A percentile compares a stretch with the other conserved stretches of the same genome.
These are phyloP conservation scores for Centrocercus urophasianus DNA, from an alignment of 2,113 vertebrate genomes.

Conservation along the genomic window DNA sequence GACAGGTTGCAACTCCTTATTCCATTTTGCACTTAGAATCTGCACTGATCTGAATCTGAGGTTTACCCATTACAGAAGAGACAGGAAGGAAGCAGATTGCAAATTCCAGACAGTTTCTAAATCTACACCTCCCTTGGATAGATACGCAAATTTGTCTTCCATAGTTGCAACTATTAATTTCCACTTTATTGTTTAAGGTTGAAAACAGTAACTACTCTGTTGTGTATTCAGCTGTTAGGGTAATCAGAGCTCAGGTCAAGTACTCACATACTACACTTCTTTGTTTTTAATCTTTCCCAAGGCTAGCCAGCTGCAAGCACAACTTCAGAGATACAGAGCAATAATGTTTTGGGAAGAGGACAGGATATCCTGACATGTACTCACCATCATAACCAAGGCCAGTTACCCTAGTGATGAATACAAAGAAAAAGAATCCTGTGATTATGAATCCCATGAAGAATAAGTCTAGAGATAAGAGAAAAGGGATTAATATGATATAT, in stretches of 20 bases:
- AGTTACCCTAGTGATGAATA: constrained; percentile 84
- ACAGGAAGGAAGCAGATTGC: background rate
- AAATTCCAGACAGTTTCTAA: background rate
- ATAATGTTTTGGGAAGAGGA: background rate
- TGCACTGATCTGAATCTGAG: background rate
- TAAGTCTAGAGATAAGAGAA: constrained; percentile 79
- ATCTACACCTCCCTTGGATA: background rate
- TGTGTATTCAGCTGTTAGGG: fast-evolving
- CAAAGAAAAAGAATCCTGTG: constrained; percentile 85
- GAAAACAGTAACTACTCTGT: background rate
- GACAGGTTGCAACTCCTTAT: background rate
- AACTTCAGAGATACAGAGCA: background rate
- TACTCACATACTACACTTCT: background rate
- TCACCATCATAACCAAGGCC: constrained; percentile 85
- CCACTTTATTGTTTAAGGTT: background rate
- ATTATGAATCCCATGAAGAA: constrained; percentile 93
- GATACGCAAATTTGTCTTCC: background rate
- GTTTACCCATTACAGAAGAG: background rate
- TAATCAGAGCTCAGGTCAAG: background rate
- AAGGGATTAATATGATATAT: background rate
- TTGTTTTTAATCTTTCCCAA: background rate
- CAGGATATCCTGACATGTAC: background rate
- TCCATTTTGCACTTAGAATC: background rate
- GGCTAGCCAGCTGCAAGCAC: background rate
- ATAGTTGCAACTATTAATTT: background rate